Evolutionary conservation across 2,113 vertebrate genomes (phyloP).

Genomic region (Barnardius zonarius): DNA sequence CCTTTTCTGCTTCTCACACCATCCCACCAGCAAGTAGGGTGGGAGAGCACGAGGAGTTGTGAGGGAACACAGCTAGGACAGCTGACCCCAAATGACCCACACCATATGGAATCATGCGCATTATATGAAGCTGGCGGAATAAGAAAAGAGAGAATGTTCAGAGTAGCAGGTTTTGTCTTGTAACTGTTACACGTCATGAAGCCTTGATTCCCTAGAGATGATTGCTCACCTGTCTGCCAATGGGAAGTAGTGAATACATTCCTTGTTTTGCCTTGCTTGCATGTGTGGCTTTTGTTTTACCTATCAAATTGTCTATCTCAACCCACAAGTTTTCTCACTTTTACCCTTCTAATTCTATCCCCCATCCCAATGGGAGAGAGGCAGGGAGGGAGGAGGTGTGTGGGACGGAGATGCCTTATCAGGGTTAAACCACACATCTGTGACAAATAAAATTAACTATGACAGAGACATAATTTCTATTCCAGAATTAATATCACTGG

Average conservation of each 20-base stretch:
- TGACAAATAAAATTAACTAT: neutral
- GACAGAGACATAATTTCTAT: neutral
- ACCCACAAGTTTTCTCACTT: too few relatives aligned
- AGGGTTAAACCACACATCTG: neutral
- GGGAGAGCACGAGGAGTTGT: too few relatives aligned
- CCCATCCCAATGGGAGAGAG: too few relatives aligned
- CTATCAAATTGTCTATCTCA: neutral
- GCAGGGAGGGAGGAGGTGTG: rapidly evolving
- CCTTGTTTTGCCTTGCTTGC: neutral
- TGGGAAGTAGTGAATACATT: neutral
- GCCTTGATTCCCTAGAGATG: neutral
- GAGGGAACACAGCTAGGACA: neutral
- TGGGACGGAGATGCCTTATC: neutral
- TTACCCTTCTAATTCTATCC: too few relatives aligned
- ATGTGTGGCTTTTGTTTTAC: neutral
- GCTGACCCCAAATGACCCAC: neutral
- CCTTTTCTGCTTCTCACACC: too few relatives aligned
- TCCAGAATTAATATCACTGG: neutral
- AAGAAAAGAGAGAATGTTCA: neutral
- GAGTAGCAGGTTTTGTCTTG: neutral
- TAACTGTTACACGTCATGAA: neutral
- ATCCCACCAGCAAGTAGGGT: too few relatives aligned
- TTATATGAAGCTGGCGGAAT: neutral
- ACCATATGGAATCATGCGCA: neutral
- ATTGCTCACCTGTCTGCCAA: too few relatives aligned